Evolutionary conservation across 2,797 vertebrate genomes (phyloP).

Genomic region (Hemitrygon akajei): DNA sequence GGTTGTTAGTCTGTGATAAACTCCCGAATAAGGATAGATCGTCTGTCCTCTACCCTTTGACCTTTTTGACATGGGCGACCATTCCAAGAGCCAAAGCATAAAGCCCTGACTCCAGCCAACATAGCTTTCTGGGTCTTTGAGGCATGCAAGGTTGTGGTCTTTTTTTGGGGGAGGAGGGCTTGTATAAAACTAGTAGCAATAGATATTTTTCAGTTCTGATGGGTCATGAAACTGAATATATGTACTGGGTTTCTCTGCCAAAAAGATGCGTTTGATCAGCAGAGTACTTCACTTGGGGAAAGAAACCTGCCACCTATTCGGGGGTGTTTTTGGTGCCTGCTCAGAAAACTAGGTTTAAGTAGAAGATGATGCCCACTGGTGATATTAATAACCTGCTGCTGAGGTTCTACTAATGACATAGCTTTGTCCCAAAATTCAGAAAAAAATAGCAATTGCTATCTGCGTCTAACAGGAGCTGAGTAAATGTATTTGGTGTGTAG

Average conservation of each 20-base stretch:
- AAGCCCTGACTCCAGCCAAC: too few relatives aligned
- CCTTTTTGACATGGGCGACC: too few relatives aligned
- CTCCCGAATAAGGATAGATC: too few relatives aligned
- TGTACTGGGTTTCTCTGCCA: neutral
- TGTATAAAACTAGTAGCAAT: neutral
- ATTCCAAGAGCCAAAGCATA: too few relatives aligned
- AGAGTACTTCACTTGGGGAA: neutral
- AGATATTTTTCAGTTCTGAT: neutral
- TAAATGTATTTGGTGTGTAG: neutral
- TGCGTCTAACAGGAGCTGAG: neutral
- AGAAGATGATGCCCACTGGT: neutral
- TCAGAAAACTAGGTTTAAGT: neutral
- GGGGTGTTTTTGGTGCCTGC: neutral
- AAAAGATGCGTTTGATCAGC: neutral
- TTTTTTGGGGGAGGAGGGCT: too few relatives aligned
- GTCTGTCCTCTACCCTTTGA: too few relatives aligned
- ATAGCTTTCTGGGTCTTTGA: too few relatives aligned
- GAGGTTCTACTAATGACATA: neutral
- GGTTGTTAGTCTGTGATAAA: too few relatives aligned
- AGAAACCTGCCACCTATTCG: neutral
- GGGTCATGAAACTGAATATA: neutral
- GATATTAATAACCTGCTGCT: neutral
- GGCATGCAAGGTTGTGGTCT: too few relatives aligned
- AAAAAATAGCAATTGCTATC: neutral
- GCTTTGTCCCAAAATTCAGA: neutral